Percentiles rank a stretch among this genome's conserved stretches.
Conservation (phyloP, 2,113 vertebrate genomes). For the Muntiacus reevesi region DNA sequence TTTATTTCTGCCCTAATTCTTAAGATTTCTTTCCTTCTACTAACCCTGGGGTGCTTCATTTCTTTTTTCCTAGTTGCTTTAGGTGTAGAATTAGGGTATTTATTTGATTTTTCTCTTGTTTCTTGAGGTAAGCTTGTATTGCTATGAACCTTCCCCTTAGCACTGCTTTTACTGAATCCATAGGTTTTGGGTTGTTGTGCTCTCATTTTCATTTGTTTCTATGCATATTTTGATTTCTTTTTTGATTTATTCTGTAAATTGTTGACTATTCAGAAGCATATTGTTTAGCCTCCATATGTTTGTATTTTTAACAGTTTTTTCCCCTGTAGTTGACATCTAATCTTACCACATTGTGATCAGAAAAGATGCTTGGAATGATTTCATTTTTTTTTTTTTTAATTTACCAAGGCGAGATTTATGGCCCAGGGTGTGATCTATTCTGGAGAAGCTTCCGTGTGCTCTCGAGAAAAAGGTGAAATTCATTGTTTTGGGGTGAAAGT, state of each 20-base stretch:
- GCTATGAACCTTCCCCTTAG: neutral
- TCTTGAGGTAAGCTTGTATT: neutral
- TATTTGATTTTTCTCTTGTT: neutral
- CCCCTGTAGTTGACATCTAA: neutral
- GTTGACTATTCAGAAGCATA: neutral
- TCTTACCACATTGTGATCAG: neutral
- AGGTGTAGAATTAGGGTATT: neutral
- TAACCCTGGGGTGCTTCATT: neutral
- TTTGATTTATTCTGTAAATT: neutral
- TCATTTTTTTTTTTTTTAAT: neutral
- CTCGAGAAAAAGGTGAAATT: neutral
- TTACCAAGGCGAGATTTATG: neutral
- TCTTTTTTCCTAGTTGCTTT: neutral
- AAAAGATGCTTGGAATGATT: neutral
- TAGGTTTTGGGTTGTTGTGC: neutral
- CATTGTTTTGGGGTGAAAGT: neutral
- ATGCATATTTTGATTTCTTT: neutral
- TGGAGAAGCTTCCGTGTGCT: neutral
- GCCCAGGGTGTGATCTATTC: neutral
- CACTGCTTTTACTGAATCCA: neutral
- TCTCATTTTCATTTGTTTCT: neutral
- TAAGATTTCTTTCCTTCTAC: neutral
- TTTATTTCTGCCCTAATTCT: neutral
- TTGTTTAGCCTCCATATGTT: neutral
- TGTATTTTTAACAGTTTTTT: neutral